Evolutionary conservation across 2,888 invertebrate species (phyloP).

Genomic region (Eretmocerus hayati): DNA sequence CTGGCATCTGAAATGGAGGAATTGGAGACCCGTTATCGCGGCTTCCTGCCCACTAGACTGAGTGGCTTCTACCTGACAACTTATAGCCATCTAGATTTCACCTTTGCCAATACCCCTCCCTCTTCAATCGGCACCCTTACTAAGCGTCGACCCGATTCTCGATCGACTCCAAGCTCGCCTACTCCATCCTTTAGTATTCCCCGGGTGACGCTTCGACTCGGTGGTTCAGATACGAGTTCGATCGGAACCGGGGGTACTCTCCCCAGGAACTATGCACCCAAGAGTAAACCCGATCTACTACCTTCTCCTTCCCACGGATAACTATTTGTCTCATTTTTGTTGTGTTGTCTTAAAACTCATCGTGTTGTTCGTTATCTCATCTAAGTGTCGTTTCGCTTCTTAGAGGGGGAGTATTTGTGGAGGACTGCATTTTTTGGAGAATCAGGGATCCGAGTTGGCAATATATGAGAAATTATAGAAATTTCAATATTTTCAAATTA

Average conservation of each 20-base stretch:
- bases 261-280: slow-evolving; percentile 29
- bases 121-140: slow-evolving; percentile 3
- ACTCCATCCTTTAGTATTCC: slow-evolving; percentile 41
- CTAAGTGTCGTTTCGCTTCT: too few species aligned
- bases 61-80: slow-evolving; percentile 38
- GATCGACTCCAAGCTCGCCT: slow-evolving; percentile 38
- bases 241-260: slow-evolving; percentile 32
- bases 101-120: slow-evolving; percentile 28
- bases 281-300: slow-evolving; percentile 30
- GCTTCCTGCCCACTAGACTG: slow-evolving; percentile 40
- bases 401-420: too few species aligned
- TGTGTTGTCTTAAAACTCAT: too few species aligned
- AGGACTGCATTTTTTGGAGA: too few species aligned
- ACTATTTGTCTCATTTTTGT: background rate
- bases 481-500: too few species aligned
- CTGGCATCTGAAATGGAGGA: slow-evolving; percentile 47
- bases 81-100: slow-evolving; percentile 31
- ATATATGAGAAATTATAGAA: too few species aligned
- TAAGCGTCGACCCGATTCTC: slow-evolving; percentile 15
- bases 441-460: too few species aligned
- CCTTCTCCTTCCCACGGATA: slow-evolving; percentile 10
- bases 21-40: slow-evolving; percentile 46
- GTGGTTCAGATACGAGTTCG: slow-evolving; percentile 36
- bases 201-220: slow-evolving; percentile 36
- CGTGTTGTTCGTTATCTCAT: too few species aligned